Base-by-base conservation (phyloP, 2,888 invertebrate species). In the Cerastis leucographa region DNA sequence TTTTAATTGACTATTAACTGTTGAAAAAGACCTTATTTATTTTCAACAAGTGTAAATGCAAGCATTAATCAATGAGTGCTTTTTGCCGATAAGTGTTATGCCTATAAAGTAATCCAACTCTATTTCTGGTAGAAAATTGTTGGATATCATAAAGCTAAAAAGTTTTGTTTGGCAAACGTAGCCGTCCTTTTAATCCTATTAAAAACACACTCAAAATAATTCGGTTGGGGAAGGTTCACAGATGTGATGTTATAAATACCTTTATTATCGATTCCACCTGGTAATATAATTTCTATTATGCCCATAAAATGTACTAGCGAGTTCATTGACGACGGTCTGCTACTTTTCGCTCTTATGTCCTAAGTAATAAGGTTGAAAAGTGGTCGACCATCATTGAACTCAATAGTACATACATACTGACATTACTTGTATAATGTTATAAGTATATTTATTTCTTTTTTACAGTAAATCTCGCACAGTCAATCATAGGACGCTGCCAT, bases 391-490 rank as follows among this genome's bases (percentile, higher is more conserved):
- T n/a, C n/a, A n/a, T n/a, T n/a, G n/a, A n/a, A n/a, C 9, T 3
- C 51, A 22, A 22, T 51, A 22, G 12, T 12, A 56, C 11, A n/a
- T 12, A 12, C n/a, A 54, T 54, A n/a, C 14, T 56, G 2, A 56
- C 0, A 46, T 62, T 8, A 62, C 12, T 19, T 49, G 17, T 44
- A 25, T 68, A 67, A 51, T 77, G 29, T 46, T 49, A 29, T 19
- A 79, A 65, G 12, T 46, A 29, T 59, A 51, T 44, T 66, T 70
- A 14, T 85, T 62, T 78, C 4, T 77, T 19, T 78, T 87, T 87
- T 61, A 59, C 86, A 86, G 86, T 64, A 51, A 78, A 71, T 69
- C 78, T 78, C 75, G 65, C 80, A 80, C 65, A 74, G 67, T 85
- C 76, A 78, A 72, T 40, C 65, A 46, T 62, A 74, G 54, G 72